Conservation (phyloP, 2,113 vertebrate genomes). For the Ctenodactylus gundi region DNA sequence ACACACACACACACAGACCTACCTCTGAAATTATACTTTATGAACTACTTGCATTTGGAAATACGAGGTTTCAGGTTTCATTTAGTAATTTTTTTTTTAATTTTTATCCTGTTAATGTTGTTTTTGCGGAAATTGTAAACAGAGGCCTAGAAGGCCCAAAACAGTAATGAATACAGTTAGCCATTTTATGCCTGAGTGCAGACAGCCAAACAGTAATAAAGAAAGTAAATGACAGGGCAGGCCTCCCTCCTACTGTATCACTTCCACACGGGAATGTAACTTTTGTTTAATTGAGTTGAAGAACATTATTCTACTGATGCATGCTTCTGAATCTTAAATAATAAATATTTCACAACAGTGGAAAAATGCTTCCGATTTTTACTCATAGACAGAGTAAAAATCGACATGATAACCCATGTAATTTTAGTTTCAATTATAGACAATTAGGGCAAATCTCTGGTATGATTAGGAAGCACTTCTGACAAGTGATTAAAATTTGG, state of each 20-base stretch:
- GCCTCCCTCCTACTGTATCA: neutral
- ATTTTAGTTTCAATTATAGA: neutral
- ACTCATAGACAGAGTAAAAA: neutral
- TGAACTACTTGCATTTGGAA: neutral
- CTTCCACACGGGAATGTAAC: conserved; percentile 33
- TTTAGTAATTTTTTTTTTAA: neutral
- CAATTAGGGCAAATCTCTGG: neutral
- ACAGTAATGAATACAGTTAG: conserved; percentile 5
- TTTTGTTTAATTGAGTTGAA: conserved; percentile 64
- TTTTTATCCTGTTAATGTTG: neutral
- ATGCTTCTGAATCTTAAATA: conserved; percentile 49
- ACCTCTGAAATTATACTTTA: neutral
- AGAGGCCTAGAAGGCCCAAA: neutral
- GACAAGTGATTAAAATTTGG: neutral
- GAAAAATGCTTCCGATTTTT: conserved; percentile 34
- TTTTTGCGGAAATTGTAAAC: neutral
- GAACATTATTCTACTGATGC: conserved; percentile 39
- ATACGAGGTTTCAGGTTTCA: neutral
- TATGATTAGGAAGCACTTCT: neutral
- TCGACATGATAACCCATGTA: neutral
- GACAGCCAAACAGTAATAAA: neutral
- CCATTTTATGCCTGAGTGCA: neutral
- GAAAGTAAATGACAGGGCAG: neutral
- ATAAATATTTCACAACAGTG: conserved; percentile 56
- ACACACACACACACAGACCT: neutral